Percentiles rank a stretch among this genome's conserved stretches.
These are phyloP conservation scores for Puntigrus tetrazona DNA, from an alignment of 2,113 vertebrate genomes.

Conservation along the genomic window DNA sequence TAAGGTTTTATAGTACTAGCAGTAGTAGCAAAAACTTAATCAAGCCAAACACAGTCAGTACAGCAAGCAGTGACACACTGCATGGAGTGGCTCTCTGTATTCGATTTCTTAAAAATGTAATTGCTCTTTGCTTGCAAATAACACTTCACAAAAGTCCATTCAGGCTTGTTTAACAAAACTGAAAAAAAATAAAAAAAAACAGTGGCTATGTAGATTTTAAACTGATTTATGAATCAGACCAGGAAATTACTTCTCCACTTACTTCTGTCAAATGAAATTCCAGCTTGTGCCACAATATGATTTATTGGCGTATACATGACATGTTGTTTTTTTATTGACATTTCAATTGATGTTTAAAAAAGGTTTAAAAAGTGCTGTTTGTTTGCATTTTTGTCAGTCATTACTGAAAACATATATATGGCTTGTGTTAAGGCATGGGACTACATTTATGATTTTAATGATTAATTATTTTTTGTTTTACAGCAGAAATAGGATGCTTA, in stretches of 20 bases:
- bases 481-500: too few species aligned
- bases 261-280: background rate
- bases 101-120: too few species aligned
- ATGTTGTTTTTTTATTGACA: background rate
- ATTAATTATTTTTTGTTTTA: too few species aligned
- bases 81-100: background rate
- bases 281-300: background rate
- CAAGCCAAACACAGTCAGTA: background rate
- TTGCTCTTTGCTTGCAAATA: too few species aligned
- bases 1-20: background rate
- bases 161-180: too few species aligned
- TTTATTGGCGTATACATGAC: background rate
- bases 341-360: background rate
- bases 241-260: background rate
- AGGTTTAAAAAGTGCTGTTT: background rate
- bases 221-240: background rate
- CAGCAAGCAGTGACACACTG: background rate
- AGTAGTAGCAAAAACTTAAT: background rate
- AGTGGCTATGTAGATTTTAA: background rate
- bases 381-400: too few species aligned
- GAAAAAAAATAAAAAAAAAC: background rate
- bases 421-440: too few species aligned
- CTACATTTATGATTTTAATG: too few species aligned
- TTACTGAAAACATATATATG: too few species aligned
- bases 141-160: too few species aligned